phyloP scores from a whole-genome alignment of 2,113 vertebrate species.

The Geococcyx californianus region DNA sequence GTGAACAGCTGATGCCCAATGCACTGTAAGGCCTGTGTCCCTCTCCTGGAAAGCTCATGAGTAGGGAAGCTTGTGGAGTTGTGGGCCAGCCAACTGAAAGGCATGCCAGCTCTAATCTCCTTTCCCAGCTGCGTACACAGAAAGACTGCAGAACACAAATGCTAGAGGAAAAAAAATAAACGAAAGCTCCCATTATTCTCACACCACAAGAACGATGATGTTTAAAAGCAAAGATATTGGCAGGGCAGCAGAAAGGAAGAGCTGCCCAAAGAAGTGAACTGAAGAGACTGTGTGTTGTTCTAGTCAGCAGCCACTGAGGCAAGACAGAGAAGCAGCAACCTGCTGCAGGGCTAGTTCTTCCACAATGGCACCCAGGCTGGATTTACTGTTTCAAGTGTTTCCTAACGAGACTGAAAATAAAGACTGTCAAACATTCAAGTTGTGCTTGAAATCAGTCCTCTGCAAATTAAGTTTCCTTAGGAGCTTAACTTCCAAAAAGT shows the following conservation, averaged over 20 bases:
- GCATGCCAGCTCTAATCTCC: slow-evolving; percentile 5
- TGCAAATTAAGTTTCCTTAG: background rate
- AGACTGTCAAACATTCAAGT: background rate
- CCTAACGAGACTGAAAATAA: background rate
- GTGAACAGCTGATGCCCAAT: background rate
- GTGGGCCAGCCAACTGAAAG: background rate
- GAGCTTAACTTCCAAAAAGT: background rate
- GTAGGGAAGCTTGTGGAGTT: background rate
- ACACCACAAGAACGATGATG: background rate
- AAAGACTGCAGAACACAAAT: background rate
- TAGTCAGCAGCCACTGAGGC: background rate
- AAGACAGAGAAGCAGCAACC: background rate
- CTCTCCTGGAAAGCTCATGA: background rate
- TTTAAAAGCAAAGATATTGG: background rate
- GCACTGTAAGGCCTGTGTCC: background rate
- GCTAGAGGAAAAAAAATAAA: background rate
- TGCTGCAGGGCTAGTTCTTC: background rate
- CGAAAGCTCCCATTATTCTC: slow-evolving; percentile 35
- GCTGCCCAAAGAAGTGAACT: background rate
- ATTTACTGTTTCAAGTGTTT: background rate
- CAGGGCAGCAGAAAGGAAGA: background rate
- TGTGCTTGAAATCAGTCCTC: background rate
- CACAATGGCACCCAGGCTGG: background rate
- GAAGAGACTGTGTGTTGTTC: background rate
- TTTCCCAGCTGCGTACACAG: background rate